These are phyloP conservation scores for Hormiphora californensis DNA, from an alignment of 37 sponge, comb jelly and placozoan genomes.

Conservation along the genomic window DNA sequence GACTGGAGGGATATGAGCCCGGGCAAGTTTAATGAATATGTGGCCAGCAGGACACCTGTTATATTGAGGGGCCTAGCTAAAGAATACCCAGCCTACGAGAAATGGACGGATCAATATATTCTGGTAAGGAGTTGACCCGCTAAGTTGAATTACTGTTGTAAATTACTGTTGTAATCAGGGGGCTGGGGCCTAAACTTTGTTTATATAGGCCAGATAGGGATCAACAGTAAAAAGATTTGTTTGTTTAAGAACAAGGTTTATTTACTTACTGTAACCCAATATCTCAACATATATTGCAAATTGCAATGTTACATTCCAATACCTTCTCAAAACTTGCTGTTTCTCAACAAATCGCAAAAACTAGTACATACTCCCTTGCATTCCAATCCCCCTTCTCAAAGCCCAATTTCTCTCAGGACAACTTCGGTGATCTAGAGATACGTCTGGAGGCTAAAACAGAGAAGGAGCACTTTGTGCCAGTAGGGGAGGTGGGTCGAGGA, in stretches of 20 bases:
- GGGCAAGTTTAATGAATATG: slow-evolving; percentile 1
- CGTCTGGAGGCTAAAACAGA: slow-evolving; percentile 58
- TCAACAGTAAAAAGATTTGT: no score
- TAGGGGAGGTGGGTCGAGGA: slow-evolving; percentile 54
- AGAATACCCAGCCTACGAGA: neutral
- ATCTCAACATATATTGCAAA: neutral
- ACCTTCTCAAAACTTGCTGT: neutral
- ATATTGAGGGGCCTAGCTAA: slow-evolving; percentile 36
- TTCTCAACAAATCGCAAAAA: neutral
- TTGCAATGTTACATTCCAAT: no score
- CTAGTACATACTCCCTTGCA: neutral
- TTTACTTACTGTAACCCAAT: no score
- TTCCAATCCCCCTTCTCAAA: neutral
- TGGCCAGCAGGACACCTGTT: slow-evolving; percentile 30
- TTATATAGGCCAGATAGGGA: no score
- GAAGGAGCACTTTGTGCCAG: slow-evolving; percentile 27
- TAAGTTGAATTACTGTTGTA: no score
- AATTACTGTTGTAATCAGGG: no score
- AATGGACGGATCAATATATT: slow-evolving; percentile 36
- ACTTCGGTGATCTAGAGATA: slow-evolving; percentile 59
- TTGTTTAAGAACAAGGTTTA: no score
- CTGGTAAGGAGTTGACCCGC: no score
- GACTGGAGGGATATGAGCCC: slow-evolving; percentile 1
- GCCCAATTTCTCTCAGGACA: neutral
- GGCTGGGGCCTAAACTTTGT: no score